Conservation (phyloP, 2,113 vertebrate species). For the Anhinga anhinga region DNA sequence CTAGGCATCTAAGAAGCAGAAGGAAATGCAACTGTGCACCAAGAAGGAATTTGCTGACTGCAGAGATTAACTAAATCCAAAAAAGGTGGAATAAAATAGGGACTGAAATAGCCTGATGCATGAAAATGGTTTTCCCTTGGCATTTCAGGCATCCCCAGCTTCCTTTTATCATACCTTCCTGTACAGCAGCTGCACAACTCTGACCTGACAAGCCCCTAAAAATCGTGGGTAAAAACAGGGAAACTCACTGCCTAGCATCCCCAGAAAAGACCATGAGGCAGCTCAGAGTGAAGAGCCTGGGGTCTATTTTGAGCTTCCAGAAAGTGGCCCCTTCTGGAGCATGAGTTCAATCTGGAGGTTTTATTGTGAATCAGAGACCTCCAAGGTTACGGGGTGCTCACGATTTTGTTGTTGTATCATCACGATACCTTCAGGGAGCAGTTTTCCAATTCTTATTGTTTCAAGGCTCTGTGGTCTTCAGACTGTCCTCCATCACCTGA, state of each 20-base stretch:
- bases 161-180: background rate
- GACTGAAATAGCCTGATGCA: background rate
- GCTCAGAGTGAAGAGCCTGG: rapidly evolving
- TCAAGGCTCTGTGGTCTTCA: background rate
- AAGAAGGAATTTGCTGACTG: background rate
- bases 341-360: background rate
- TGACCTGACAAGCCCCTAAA: background rate
- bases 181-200: background rate
- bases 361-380: background rate
- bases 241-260: background rate
- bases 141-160: background rate
- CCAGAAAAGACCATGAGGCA: background rate
- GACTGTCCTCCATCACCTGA: background rate
- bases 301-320: background rate
- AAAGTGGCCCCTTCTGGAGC: background rate
- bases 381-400: background rate
- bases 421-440: background rate
- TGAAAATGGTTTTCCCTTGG: background rate
- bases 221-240: background rate
- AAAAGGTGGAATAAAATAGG: background rate
- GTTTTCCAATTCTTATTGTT: background rate
- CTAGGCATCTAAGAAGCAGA: background rate
- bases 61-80: background rate
- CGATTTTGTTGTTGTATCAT: background rate
- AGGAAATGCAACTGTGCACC: background rate